Base-by-base conservation (phyloP, 2,888 invertebrate genomes). In the Tetragnatha montana region DNA sequence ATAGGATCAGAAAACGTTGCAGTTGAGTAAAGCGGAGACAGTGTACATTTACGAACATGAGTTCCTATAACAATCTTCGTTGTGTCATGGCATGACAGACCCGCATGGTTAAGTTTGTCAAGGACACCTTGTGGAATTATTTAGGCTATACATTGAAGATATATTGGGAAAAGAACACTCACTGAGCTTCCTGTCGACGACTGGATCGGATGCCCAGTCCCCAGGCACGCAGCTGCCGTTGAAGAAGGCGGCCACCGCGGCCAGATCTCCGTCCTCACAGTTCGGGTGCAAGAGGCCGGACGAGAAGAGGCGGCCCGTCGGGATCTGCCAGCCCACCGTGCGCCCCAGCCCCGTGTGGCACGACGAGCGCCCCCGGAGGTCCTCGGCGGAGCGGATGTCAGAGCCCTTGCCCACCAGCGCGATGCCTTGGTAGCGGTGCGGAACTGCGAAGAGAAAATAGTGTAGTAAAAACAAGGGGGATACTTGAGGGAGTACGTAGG, bases 341-440 rank as follows among this genome's bases (percentile, higher is more conserved):
- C 97, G 95, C 85, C 97, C 97, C 90, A 97, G 96, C 14, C 97
- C 97, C 3, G 97, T 97, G 93, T 97, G 97, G 92, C 98, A 98
- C 0, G 97, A 97, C 92, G 96, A 96, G 80, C 96, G 95, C 0
- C 97, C 96, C 91, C 95, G 95, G 84, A 98, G 94, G 83, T 96
- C 96, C 91, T 95, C 95, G 85, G 97, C 93, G 86, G 94, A 95
- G 92, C 95, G 95, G 89, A 97, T 95, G 3, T 95, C 94, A n/a
- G 96, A 94, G 10, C 22, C 78, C 92, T 96, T 96, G 93, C 96
- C 96, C 0, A 97, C 95, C 47, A 97, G 95, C 60, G 96, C 96
- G 0, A 97, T 96, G 1, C 97, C 96, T 93, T 97, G 96, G 93
- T 97, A 97, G 78, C 96, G 95, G 93, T 96, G 96, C 92, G 96